Percentiles rank a stretch among this genome's conserved stretches.
These are phyloP conservation scores for Pherbina coryleti DNA, from an alignment of 2,888 invertebrate species.

Conservation along the genomic window DNA sequence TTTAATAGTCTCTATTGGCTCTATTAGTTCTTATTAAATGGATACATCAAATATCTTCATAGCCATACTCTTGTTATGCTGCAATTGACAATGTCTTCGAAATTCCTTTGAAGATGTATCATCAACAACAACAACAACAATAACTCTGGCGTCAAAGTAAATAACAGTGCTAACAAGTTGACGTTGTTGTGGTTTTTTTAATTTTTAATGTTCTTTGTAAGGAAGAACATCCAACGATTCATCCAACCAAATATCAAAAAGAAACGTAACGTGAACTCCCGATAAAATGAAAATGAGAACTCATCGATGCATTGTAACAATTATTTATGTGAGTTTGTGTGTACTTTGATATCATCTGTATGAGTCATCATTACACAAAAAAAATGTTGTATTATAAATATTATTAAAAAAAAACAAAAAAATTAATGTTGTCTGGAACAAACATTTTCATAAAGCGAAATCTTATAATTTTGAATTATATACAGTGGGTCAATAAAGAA, in stretches of 20 bases:
- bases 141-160: conserved; percentile 26
- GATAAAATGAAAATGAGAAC: conserved; percentile 20
- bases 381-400: not conserved
- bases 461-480: too few relatives aligned
- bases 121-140: conserved; percentile 11
- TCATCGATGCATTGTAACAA: conserved; percentile 23
- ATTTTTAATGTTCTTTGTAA: conserved; percentile 5
- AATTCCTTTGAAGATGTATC: not conserved
- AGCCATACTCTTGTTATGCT: not conserved
- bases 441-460: too few relatives aligned
- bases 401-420: not conserved
- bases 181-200: not conserved
- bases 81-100: not conserved
- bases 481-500: too few relatives aligned
- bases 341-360: not conserved
- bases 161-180: conserved; percentile 5
- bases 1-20: too few relatives aligned
- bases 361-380: not conserved
- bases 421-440: too few relatives aligned
- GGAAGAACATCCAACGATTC: not conserved
- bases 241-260: conserved; percentile 25
- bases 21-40: too few relatives aligned
- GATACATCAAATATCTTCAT: not conserved
- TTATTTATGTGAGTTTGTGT: not conserved
- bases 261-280: not conserved